These are phyloP conservation scores for Drosophila lowei DNA, from an alignment of 1,140 invertebrate genomes.

Conservation along the genomic window DNA sequence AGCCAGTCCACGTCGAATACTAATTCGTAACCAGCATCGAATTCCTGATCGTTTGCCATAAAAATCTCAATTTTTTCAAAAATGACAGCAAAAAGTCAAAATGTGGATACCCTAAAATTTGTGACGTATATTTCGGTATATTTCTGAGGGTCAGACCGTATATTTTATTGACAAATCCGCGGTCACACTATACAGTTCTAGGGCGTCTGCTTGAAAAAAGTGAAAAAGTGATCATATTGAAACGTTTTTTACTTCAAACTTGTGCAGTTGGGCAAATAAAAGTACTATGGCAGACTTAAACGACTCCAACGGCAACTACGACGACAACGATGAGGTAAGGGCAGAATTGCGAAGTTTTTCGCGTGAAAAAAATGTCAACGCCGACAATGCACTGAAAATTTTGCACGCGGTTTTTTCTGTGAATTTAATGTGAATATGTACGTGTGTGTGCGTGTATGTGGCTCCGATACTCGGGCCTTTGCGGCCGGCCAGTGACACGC, in stretches of 20 bases:
- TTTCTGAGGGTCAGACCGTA: too few species aligned
- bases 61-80: too few species aligned
- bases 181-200: too few species aligned
- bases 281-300: conserved; percentile 64
- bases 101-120: too few species aligned
- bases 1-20: too few species aligned
- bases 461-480: conserved; percentile 12
- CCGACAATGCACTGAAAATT: conserved; percentile 27
- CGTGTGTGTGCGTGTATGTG: background rate
- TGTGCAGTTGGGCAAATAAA: conserved; percentile 11
- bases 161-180: too few species aligned
- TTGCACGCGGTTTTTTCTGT: background rate
- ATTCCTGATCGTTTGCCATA: too few species aligned
- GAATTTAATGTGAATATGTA: background rate
- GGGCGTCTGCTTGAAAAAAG: too few species aligned
- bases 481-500: conserved; percentile 25
- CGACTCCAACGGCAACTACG: conserved; percentile 76
- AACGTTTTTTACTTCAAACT: conserved; percentile 8
- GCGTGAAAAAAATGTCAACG: conserved; percentile 40
- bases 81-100: too few species aligned
- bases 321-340: conserved; percentile 78
- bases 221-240: conserved; percentile 8
- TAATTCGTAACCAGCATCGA: too few species aligned
- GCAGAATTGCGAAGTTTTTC: background rate
- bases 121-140: too few species aligned